Evolutionary conservation across 2,888 invertebrate species (phyloP).

Genomic region (Scaptomyza cyrtandrae): DNA sequence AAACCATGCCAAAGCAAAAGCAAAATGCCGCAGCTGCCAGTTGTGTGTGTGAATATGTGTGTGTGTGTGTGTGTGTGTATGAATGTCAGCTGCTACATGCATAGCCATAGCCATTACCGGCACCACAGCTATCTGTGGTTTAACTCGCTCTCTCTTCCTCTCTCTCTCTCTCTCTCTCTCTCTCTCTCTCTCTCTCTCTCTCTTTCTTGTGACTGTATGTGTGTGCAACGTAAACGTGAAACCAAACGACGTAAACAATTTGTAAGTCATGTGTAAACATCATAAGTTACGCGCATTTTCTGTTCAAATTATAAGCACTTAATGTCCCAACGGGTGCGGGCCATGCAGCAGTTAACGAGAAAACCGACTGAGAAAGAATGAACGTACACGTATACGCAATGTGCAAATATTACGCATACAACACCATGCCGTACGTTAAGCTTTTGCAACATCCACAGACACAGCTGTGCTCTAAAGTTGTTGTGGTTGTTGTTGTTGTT

Average conservation of each 20-base stretch:
- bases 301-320: constrained; percentile 78
- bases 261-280: constrained; percentile 81
- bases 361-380: not conserved
- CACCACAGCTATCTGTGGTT: constrained; percentile 50
- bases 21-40: constrained; percentile 32
- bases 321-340: constrained; percentile 57
- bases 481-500: not conserved
- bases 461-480: constrained; percentile 35
- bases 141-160: not conserved
- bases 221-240: constrained; percentile 29
- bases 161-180: not conserved
- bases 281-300: constrained; percentile 74
- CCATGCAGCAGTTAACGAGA: constrained; percentile 8
- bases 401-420: constrained; percentile 68
- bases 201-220: no score
- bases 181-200: no score
- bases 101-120: constrained; percentile 52
- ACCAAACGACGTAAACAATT: constrained; percentile 75
- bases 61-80: not conserved
- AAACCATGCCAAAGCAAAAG: constrained; percentile 44
- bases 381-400: constrained; percentile 9
- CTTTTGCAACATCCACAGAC: constrained; percentile 56
- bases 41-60: constrained; percentile 9
- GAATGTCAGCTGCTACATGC: constrained; percentile 32
- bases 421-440: constrained; percentile 37